These are phyloP conservation scores for Periophthalmodon schlosseri DNA, from an alignment of 2,113 vertebrate species.

Conservation along the genomic window DNA sequence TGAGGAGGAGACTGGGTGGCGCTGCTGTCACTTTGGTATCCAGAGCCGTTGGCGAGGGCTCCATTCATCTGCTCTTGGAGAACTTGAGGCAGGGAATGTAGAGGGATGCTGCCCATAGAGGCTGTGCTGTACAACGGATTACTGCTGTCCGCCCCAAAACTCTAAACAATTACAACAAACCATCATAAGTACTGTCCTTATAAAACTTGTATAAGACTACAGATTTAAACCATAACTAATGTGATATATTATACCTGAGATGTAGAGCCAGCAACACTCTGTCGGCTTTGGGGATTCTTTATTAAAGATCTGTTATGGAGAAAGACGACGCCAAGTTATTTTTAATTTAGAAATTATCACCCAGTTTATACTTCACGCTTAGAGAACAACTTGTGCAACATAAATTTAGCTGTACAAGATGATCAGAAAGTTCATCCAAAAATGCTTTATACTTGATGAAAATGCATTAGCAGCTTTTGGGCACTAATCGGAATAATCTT, in stretches of 20 bases:
- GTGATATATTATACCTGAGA: constrained; percentile 83
- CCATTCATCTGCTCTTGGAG: constrained; percentile 94
- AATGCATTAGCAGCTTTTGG: neutral
- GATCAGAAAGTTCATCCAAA: neutral
- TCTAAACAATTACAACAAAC: constrained; percentile 68
- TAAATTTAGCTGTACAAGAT: neutral
- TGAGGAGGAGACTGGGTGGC: constrained; percentile 91
- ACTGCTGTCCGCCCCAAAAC: constrained; percentile 85
- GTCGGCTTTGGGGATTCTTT: constrained; percentile 91
- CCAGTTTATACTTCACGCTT: neutral
- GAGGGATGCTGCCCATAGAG: constrained; percentile 87
- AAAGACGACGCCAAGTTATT: constrained; percentile 13
- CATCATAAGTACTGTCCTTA: neutral
- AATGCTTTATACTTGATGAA: neutral
- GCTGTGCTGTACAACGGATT: constrained; percentile 88
- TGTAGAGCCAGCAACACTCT: constrained; percentile 86
- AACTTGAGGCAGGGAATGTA: constrained; percentile 85
- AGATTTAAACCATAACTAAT: neutral
- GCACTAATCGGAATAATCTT: too few relatives aligned
- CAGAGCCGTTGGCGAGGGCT: constrained; percentile 88
- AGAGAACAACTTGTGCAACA: neutral
- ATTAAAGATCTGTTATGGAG: constrained; percentile 85
- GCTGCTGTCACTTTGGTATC: constrained; percentile 94
- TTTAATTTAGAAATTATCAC: neutral
- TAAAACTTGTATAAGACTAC: neutral